Conservation (phyloP, 2,113 vertebrate genomes). For the Nanorana parkeri region DNA sequence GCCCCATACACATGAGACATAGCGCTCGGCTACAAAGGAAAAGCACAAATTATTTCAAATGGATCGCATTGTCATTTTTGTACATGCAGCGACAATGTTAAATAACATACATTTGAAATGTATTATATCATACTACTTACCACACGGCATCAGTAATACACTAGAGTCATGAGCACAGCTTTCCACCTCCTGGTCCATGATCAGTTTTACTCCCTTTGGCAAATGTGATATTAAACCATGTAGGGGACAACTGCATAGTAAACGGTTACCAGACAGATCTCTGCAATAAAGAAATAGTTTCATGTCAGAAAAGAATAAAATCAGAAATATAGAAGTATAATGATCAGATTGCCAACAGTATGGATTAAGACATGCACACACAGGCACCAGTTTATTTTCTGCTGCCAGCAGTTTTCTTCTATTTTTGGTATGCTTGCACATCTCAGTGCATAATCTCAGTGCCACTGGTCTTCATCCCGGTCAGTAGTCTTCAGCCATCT, state of each 20-base stretch:
- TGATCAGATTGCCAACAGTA: too few species aligned
- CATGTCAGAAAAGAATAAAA: background rate
- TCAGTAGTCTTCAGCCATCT: too few species aligned
- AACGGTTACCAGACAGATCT: slow-evolving; percentile 49
- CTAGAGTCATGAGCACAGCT: background rate
- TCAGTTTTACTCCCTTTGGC: background rate
- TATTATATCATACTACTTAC: slow-evolving; percentile 16
- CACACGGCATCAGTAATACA: slow-evolving; percentile 8
- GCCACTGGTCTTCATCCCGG: too few species aligned
- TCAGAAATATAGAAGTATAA: too few species aligned
- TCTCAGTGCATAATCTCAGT: too few species aligned
- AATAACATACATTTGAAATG: too few species aligned
- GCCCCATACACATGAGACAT: slow-evolving; percentile 50
- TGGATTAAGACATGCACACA: too few species aligned
- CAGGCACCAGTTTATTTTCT: too few species aligned
- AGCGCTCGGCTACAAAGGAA: slow-evolving; percentile 32
- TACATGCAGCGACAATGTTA: too few species aligned
- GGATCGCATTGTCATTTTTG: too few species aligned
- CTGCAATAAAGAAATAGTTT: slow-evolving; percentile 19
- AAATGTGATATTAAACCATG: slow-evolving; percentile 28
- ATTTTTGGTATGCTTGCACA: too few species aligned
- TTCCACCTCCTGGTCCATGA: slow-evolving; percentile 36
- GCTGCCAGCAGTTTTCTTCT: too few species aligned
- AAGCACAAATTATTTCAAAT: background rate
- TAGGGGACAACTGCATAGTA: slow-evolving; percentile 43